Conservation (phyloP, 2,113 vertebrate genomes). For the Tragelaphus buxtoni region DNA sequence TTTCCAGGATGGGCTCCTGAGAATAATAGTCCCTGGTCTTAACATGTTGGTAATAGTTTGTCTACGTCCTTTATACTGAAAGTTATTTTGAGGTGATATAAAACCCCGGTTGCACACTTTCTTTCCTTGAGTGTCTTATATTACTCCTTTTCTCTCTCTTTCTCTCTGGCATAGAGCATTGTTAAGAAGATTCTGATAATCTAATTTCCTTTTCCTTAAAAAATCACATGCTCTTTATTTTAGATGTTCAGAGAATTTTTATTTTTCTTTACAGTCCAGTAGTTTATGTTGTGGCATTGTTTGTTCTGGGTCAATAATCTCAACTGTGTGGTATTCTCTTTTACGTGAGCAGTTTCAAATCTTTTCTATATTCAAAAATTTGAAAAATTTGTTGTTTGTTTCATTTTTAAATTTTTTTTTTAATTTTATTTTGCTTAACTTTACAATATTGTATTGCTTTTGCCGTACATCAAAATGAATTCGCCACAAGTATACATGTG, state of each 20-base stretch:
- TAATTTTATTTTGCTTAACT: too few relatives aligned
- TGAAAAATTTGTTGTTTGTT: neutral
- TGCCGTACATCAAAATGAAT: too few relatives aligned
- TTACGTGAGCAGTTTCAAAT: neutral
- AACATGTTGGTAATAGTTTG: neutral
- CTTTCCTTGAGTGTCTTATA: neutral
- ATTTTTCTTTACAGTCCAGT: neutral
- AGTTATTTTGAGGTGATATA: neutral
- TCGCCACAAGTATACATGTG: too few relatives aligned
- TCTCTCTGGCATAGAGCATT: neutral
- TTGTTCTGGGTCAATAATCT: neutral
- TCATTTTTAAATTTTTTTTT: neutral
- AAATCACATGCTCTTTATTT: neutral
- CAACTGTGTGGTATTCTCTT: neutral
- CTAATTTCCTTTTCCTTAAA: slow-evolving; percentile 23
- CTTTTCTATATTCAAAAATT: neutral
- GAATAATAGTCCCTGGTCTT: neutral
- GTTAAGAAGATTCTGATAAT: neutral
- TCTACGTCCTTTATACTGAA: neutral
- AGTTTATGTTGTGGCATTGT: neutral
- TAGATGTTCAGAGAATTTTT: neutral
- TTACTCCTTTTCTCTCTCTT: neutral
- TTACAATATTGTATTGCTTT: too few relatives aligned
- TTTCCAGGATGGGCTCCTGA: neutral
- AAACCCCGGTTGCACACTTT: neutral